Conservation (phyloP, 2,888 invertebrate species). For the Drosophila paracracens region DNA sequence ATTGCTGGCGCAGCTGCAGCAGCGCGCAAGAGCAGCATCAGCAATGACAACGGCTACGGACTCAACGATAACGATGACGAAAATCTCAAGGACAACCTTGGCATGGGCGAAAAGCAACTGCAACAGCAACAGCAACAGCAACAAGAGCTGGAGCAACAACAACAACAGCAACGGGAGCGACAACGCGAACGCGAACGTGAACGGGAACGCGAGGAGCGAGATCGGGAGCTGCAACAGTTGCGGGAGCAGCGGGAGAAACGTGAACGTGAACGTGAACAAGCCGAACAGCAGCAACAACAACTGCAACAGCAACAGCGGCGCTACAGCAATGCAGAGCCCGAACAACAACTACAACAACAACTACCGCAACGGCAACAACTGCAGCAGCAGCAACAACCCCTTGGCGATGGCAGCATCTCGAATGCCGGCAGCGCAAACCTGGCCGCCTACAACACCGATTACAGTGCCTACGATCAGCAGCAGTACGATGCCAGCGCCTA, state of each 20-base stretch:
- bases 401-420: slow-evolving; percentile 51
- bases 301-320: slow-evolving; percentile 48
- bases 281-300: slow-evolving; percentile 63
- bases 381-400: slow-evolving; percentile 35
- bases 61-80: slow-evolving; percentile 83
- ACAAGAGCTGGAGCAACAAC: slow-evolving; percentile 54
- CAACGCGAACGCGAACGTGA: slow-evolving; percentile 57
- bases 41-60: slow-evolving; percentile 65
- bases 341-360: slow-evolving; percentile 42
- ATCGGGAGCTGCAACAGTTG: slow-evolving; percentile 54
- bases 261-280: slow-evolving; percentile 67
- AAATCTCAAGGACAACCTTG: slow-evolving; percentile 84
- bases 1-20: slow-evolving; percentile 58
- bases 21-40: slow-evolving; percentile 48
- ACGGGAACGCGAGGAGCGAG: slow-evolving; percentile 61
- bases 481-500: slow-evolving; percentile 82
- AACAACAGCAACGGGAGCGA: slow-evolving; percentile 55
- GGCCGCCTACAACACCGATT: slow-evolving; percentile 80
- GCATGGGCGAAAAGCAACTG: slow-evolving; percentile 83
- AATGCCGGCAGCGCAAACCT: slow-evolving; percentile 67
- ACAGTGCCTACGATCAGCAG: slow-evolving; percentile 82
- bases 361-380: slow-evolving; percentile 33
- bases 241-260: slow-evolving; percentile 67
- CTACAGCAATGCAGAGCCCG: slow-evolving; percentile 56
- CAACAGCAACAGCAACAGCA: slow-evolving; percentile 62